Percentiles rank a stretch among this genome's conserved stretches.
Evolutionary conservation across 1,140 invertebrate species (phyloP).

Genomic region (Lepeophtheirus salmonis): DNA sequence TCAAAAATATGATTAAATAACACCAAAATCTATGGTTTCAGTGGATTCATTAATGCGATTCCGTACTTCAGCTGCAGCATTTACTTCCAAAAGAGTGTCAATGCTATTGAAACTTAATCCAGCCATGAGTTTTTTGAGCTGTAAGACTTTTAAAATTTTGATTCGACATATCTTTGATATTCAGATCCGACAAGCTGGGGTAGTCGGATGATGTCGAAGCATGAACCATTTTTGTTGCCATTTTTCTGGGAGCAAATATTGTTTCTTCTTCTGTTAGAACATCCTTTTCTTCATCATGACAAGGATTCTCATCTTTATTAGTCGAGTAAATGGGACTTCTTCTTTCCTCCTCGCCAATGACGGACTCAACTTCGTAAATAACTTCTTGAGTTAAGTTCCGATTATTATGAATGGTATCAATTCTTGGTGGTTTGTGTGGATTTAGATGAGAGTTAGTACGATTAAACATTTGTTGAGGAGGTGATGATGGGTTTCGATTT

Average conservation of each 20-base stretch:
- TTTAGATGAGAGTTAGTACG: background rate
- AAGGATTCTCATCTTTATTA: too few species aligned
- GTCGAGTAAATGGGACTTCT: too few species aligned
- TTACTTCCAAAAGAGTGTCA: conserved; percentile 24
- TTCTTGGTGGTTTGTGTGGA: background rate
- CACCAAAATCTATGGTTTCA: conserved; percentile 18
- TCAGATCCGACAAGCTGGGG: conserved; percentile 16
- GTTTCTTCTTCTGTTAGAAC: background rate
- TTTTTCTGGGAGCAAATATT: background rate
- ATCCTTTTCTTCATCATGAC: background rate
- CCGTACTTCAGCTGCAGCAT: conserved; percentile 22
- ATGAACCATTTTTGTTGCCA: background rate
- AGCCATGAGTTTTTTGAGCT: conserved; percentile 23
- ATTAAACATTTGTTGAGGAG: background rate
- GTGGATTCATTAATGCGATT: conserved; percentile 19
- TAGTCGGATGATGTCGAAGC: background rate
- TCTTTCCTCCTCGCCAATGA: background rate
- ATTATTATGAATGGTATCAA: conserved; percentile 19
- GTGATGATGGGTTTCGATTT: background rate
- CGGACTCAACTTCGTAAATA: conserved; percentile 15
- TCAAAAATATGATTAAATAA: too few species aligned
- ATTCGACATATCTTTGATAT: background rate
- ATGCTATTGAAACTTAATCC: conserved; percentile 24
- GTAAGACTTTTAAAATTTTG: conserved; percentile 23
- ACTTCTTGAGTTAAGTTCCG: conserved; percentile 14